Conservation (phyloP, 2,888 invertebrate species). For the Caenorhabditis sp. region DNA sequence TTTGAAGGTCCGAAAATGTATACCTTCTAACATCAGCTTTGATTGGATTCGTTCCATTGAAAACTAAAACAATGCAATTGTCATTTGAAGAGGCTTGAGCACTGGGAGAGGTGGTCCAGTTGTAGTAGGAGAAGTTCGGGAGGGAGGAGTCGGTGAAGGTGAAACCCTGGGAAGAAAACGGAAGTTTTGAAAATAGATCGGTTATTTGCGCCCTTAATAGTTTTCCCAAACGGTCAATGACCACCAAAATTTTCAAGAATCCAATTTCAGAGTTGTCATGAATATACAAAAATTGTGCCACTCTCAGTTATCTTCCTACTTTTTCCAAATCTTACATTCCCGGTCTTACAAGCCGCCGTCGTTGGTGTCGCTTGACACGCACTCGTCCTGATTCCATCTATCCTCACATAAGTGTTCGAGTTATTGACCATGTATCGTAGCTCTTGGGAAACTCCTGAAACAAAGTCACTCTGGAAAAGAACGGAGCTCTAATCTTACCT, state of each 20-base stretch:
- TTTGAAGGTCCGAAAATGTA: neutral
- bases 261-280: too few relatives aligned
- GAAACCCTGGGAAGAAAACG: conserved; percentile 39
- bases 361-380: conserved; percentile 24
- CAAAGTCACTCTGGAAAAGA: neutral
- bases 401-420: conserved; percentile 1
- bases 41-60: conserved; percentile 12
- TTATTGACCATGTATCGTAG: neutral
- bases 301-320: too few relatives aligned
- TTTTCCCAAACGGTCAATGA: too few relatives aligned
- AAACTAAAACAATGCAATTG: conserved; percentile 38
- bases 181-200: neutral
- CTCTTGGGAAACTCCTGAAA: neutral
- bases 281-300: neutral
- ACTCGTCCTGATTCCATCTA: conserved; percentile 11
- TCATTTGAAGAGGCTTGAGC: conserved; percentile 10
- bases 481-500: neutral
- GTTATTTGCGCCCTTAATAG: too few relatives aligned
- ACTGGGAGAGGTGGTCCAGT: conserved; percentile 27
- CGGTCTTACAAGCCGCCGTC: conserved; percentile 1
- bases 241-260: too few relatives aligned
- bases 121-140: conserved; percentile 27
- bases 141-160: conserved; percentile 11
- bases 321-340: neutral
- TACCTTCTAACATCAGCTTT: conserved; percentile 37